A percentile compares a stretch with the other conserved stretches of the same genome.
Evolutionary conservation across 53 echinoderm and acorn worm genomes (phyloP).

Genomic region (Echinarachnius parma): DNA sequence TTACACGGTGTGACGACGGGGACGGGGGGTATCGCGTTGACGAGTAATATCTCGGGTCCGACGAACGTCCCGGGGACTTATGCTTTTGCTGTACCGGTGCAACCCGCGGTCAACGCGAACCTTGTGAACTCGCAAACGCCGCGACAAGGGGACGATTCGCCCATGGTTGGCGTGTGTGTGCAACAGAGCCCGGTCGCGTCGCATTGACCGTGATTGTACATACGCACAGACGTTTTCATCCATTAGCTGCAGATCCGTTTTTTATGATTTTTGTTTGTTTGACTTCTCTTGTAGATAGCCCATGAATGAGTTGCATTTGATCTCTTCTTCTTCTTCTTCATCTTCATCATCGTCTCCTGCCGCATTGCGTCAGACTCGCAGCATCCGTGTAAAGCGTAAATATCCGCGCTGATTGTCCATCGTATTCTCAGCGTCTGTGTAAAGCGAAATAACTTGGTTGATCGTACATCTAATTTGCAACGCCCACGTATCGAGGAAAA

Average conservation of each 20-base stretch:
- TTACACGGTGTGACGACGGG: constrained; percentile 54
- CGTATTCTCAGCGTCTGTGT: too few species aligned
- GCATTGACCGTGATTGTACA: constrained; percentile 73
- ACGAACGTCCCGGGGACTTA: constrained; percentile 45
- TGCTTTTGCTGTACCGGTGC: constrained; percentile 66
- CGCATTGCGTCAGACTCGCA: too few species aligned
- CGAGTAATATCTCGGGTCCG: constrained; percentile 19
- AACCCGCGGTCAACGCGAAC: constrained; percentile 61
- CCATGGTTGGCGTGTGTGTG: constrained; percentile 97
- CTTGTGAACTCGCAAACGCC: constrained; percentile 67
- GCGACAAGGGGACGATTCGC: constrained; percentile 85
- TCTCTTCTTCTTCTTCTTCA: neutral
- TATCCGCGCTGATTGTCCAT: too few species aligned
- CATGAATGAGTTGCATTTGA: neutral
- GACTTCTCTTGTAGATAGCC: neutral
- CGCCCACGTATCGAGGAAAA: too few species aligned
- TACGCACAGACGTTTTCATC: neutral
- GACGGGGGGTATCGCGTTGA: constrained; percentile 25
- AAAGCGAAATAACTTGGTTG: too few species aligned
- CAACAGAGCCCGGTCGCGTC: constrained; percentile 97
- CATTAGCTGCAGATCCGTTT: neutral
- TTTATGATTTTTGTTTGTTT: neutral
- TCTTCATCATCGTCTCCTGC: too few species aligned
- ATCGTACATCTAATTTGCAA: too few species aligned
- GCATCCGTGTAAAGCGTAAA: too few species aligned